phyloP scores from a whole-genome alignment of 2,113 vertebrate genomes.

The Terrapene triunguis region DNA sequence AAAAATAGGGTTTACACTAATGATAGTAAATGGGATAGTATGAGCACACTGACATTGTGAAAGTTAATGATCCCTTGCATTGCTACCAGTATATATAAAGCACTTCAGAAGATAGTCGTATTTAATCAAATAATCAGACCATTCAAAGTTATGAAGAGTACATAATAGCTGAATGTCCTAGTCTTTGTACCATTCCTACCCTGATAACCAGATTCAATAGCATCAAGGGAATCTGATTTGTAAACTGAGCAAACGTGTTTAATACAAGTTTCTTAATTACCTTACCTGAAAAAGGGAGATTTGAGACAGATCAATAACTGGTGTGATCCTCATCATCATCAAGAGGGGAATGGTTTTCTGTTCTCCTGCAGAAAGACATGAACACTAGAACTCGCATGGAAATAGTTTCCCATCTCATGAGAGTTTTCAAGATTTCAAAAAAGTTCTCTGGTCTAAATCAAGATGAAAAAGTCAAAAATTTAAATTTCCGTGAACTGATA shows the following conservation, averaged over 20 bases:
- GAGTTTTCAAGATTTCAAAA: not conserved
- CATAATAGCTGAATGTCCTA: not conserved
- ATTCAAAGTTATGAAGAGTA: not conserved
- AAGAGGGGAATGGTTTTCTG: not conserved
- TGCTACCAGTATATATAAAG: not conserved
- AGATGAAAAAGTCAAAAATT: not conserved
- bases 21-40: not conserved
- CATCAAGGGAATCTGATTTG: not conserved
- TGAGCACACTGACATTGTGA: not conserved
- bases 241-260: not conserved
- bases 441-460: not conserved
- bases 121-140: conserved; percentile 6
- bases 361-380: not conserved
- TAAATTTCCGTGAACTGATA: not conserved
- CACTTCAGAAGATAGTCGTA: not conserved
- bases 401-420: not conserved
- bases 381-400: not conserved
- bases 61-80: conserved; percentile 11
- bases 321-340: not conserved
- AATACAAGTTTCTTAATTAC: not conserved
- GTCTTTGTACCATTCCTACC: not conserved
- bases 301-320: not conserved
- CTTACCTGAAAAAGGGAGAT: not conserved
- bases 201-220: not conserved
- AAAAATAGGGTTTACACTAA: conserved; percentile 1